Conservation (phyloP, 2,888 invertebrate genomes). For the Dorcus parallelipipedus region DNA sequence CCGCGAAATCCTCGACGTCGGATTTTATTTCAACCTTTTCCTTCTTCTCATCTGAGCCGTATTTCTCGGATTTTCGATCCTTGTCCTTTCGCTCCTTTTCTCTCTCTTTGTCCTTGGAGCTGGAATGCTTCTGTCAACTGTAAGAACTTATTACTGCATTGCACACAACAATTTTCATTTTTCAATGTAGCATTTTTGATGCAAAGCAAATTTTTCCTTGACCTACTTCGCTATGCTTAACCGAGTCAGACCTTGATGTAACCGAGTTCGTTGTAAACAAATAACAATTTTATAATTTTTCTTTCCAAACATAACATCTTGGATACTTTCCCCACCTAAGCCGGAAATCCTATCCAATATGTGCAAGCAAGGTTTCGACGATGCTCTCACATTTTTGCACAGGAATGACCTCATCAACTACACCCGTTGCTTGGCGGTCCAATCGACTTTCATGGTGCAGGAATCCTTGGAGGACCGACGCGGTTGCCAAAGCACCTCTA, state of each 20-base stretch:
- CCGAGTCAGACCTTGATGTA: too few species aligned
- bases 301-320: slow-evolving; percentile 92
- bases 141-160: too few species aligned
- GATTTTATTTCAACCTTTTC: slow-evolving; percentile 25
- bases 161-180: too few species aligned
- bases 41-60: slow-evolving; percentile 32
- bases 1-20: slow-evolving; percentile 41
- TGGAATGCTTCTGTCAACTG: slow-evolving; percentile 36
- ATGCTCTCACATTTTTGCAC: slow-evolving; percentile 80
- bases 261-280: too few species aligned
- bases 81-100: slow-evolving; percentile 47
- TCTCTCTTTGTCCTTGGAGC: slow-evolving; percentile 58
- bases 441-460: slow-evolving; percentile 78
- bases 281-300: not conserved
- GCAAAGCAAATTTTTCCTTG: too few species aligned
- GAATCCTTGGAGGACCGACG: slow-evolving; percentile 64
- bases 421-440: slow-evolving; percentile 85
- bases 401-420: slow-evolving; percentile 90
- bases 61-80: slow-evolving; percentile 18
- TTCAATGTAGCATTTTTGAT: too few species aligned
- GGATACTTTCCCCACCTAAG: slow-evolving; percentile 92
- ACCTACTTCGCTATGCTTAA: too few species aligned
- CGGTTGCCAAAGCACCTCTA: too few species aligned
- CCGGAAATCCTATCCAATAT: slow-evolving; percentile 90
- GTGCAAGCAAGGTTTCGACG: slow-evolving; percentile 97